These are phyloP conservation scores for Dromaius novaehollandiae DNA, from an alignment of 2,113 vertebrate species.

Conservation along the genomic window DNA sequence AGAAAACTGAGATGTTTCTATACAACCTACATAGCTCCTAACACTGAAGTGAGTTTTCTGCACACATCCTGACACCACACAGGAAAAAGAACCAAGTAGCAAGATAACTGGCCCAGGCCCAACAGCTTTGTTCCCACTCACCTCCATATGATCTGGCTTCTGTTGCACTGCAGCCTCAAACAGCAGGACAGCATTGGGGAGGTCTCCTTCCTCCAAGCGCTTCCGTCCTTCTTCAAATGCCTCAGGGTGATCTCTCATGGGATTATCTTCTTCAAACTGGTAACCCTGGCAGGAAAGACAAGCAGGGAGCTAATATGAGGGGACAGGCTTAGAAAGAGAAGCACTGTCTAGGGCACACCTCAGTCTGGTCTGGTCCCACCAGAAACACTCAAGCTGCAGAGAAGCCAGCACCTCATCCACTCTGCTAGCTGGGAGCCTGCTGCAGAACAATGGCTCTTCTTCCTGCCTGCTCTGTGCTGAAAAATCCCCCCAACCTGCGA, in stretches of 20 bases:
- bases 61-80: neutral
- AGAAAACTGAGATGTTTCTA: neutral
- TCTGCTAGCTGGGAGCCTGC: neutral
- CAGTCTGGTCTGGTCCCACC: neutral
- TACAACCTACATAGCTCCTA: neutral
- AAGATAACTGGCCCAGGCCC: neutral
- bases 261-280: conserved; percentile 98
- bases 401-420: neutral
- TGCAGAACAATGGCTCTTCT: neutral
- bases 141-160: conserved; percentile 93
- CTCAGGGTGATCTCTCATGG: conserved; percentile 88
- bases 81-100: neutral
- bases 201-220: conserved; percentile 90
- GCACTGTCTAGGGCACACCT: neutral
- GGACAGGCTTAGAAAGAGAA: neutral
- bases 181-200: conserved; percentile 92
- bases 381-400: neutral
- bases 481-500: neutral
- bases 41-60: neutral
- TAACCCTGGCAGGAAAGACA: conserved; percentile 82
- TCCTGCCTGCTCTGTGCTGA: neutral
- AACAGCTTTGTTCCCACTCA: conserved; percentile 59
- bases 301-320: neutral
- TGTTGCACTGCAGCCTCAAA: conserved; percentile 95
- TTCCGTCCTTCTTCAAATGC: conserved; percentile 90